phyloP scores from a whole-genome alignment of 2,113 vertebrate species.

The Nibea albiflora region DNA sequence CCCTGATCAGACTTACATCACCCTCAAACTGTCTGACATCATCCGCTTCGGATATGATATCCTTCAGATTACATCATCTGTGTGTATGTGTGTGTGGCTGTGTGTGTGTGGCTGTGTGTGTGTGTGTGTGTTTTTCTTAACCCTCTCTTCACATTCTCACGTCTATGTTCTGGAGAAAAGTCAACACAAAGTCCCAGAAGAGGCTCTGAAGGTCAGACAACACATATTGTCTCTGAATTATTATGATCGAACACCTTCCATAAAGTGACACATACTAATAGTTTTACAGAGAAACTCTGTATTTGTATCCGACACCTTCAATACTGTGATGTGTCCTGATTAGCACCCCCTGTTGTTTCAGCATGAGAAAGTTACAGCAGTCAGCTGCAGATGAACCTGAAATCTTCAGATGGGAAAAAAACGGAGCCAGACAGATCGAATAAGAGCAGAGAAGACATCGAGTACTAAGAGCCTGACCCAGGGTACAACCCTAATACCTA shows the following conservation, averaged over 20 bases:
- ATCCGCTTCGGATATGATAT: slow-evolving; percentile 99
- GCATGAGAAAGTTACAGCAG: slow-evolving; percentile 99
- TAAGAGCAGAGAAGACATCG: slow-evolving; percentile 84
- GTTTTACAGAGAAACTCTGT: no score
- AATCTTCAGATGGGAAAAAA: slow-evolving; percentile 75
- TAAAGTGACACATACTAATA: no score
- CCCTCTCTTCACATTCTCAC: slow-evolving; percentile 87
- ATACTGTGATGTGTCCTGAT: no score
- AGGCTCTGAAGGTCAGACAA: slow-evolving; percentile 91
- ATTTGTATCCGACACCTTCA: no score
- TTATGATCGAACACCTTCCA: no score
- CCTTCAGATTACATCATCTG: slow-evolving; percentile 78
- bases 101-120: no score
- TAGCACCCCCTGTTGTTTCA: slow-evolving; percentile 70
- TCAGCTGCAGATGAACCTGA: slow-evolving; percentile 92
- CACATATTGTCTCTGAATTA: no score
- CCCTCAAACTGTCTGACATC: slow-evolving; percentile 91
- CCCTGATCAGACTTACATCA: slow-evolving; percentile 98
- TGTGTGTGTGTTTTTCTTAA: slow-evolving; percentile 80
- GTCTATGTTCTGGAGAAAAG: slow-evolving; percentile 94
- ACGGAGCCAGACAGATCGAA: slow-evolving; percentile 83
- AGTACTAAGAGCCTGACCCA: slow-evolving; percentile 76
- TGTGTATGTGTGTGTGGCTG: neutral
- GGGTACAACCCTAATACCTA: slow-evolving; percentile 68
- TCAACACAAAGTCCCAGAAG: slow-evolving; percentile 96